Conservation (phyloP, 2,888 invertebrate genomes). For the Chymomyza fuscimana region DNA sequence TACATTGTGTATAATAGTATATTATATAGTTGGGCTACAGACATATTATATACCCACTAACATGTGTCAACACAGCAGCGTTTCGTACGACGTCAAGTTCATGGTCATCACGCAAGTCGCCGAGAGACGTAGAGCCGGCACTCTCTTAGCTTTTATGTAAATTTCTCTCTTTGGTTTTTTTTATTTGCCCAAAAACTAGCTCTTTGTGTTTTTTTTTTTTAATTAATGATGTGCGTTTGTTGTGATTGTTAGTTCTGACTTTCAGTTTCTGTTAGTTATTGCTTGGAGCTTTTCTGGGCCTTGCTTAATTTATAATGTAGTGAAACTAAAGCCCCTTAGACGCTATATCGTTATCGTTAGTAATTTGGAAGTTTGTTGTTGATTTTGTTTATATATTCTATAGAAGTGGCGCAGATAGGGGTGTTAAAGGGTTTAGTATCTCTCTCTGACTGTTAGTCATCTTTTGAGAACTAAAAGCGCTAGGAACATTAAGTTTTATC, state of each 20-base stretch:
- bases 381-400: background rate
- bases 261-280: background rate
- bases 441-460: no score
- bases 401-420: no score
- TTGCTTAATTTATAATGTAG: background rate
- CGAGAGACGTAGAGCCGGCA: constrained; percentile 46
- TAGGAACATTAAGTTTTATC: no score
- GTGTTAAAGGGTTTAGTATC: no score
- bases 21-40: background rate
- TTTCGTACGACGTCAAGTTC: constrained; percentile 62
- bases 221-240: constrained; percentile 28
- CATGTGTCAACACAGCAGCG: constrained; percentile 5
- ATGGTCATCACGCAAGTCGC: constrained; percentile 57
- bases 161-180: constrained; percentile 12
- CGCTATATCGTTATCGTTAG: background rate
- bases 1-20: background rate
- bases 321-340: background rate
- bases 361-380: background rate
- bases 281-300: background rate
- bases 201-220: constrained; percentile 6
- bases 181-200: background rate
- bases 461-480: no score
- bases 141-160: constrained; percentile 43
- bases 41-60: background rate
- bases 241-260: background rate